Evolutionary conservation across 2,113 vertebrate genomes (phyloP).

Genomic region (Cyprinodon brontotheroides): DNA sequence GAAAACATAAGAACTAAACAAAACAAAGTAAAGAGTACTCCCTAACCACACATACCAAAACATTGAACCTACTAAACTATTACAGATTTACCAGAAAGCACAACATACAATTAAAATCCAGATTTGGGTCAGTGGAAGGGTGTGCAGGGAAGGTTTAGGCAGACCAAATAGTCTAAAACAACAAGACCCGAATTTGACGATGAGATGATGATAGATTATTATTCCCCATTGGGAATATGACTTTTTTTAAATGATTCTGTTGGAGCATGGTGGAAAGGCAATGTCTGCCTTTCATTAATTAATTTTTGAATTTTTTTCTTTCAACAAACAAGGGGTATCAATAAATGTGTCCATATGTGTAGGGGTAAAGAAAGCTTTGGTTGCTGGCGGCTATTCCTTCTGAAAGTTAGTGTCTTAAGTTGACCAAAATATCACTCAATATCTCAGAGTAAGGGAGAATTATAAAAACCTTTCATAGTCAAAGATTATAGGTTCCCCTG

Average conservation of each 20-base stretch:
- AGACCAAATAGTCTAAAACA: neutral
- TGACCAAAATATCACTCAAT: too few relatives aligned
- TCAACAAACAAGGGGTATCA: too few relatives aligned
- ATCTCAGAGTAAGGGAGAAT: neutral
- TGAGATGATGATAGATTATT: neutral
- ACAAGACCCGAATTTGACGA: neutral
- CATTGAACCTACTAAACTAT: neutral
- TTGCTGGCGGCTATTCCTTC: too few relatives aligned
- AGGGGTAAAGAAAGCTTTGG: too few relatives aligned
- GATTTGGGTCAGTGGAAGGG: neutral
- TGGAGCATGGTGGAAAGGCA: too few relatives aligned
- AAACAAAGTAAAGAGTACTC: neutral
- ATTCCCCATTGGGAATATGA: neutral
- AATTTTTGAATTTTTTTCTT: too few relatives aligned
- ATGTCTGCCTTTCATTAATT: too few relatives aligned
- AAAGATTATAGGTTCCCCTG: too few relatives aligned
- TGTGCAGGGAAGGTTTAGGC: neutral
- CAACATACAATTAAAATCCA: neutral
- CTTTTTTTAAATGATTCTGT: too few relatives aligned
- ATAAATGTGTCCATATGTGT: too few relatives aligned
- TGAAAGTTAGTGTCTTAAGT: too few relatives aligned
- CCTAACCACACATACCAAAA: neutral
- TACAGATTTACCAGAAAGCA: neutral
- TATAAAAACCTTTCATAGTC: too few relatives aligned
- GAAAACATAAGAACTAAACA: neutral